Base-by-base conservation (phyloP, 1,140 invertebrate species). In the Geopemphigus sp. region DNA sequence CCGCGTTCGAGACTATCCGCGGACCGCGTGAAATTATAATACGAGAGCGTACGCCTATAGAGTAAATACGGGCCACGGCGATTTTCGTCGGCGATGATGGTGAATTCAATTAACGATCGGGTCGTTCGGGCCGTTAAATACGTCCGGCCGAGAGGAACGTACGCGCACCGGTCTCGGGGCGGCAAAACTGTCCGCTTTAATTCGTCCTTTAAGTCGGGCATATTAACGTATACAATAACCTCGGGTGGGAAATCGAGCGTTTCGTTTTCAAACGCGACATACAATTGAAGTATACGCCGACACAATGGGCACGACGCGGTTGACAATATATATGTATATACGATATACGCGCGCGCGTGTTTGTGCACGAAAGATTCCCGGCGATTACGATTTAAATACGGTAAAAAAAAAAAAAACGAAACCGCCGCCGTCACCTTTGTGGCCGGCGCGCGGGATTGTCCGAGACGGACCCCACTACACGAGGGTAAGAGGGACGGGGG, bases 181-280 rank as follows among this genome's bases (percentile, higher is more conserved):
- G n/a, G n/a, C n/a, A n/a, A n/a, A n/a, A n/a, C n/a, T n/a, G n/a
- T n/a, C n/a, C 11, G 26, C 24, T 61, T 10, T 19, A 26, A 56
- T 22, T n/a, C 5, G 24, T 14, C 24, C 15, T 59, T 59, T n/a
- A n/a, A n/a, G n/a, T n/a, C n/a, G n/a, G n/a, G n/a, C n/a, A n/a
- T n/a, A n/a, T n/a, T n/a, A n/a, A n/a, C n/a, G n/a, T n/a, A 66
- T 45, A 68, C 39, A 47, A 68, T 68, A n/a, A 10, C 29, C 32
- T n/a, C 32, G 32, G 8, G n/a, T 5, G 39, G 64, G 64, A 68
- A 68, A 68, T 68, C 64, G n/a, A 47, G 64, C 47, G 64, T 68
- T 68, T 68, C 22, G 64, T 68, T 68, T n/a, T n/a, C n/a, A 68
- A 68, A 68, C 22, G 64, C n/a, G 39, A 64, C 45, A n/a, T n/a